Conservation (phyloP, 2,888 invertebrate genomes). For the Nebria brevicollis region DNA sequence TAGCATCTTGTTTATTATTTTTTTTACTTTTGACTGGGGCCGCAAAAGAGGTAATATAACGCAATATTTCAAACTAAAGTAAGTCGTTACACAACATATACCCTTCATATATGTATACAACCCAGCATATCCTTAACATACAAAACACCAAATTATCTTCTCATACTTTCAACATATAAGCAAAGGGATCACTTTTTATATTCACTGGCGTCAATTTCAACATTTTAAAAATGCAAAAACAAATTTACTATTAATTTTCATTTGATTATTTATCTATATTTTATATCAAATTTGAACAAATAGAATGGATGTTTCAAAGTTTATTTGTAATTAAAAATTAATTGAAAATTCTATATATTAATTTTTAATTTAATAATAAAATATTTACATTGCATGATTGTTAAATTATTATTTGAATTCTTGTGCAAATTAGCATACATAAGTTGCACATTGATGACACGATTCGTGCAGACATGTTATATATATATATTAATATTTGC, state of each 20-base stretch:
- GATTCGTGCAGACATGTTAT: no score
- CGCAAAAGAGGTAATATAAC: slow-evolving; percentile 20
- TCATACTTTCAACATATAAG: not conserved
- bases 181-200: not conserved
- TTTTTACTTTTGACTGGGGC: slow-evolving; percentile 22
- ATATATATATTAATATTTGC: no score
- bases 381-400: not conserved
- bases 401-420: not conserved
- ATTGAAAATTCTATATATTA: not conserved
- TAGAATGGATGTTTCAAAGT: not conserved
- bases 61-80: slow-evolving; percentile 33
- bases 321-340: not conserved
- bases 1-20: slow-evolving; percentile 3
- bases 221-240: not conserved
- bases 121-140: slow-evolving; percentile 31
- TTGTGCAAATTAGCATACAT: no score
- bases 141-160: slow-evolving; percentile 27
- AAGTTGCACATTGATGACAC: no score
- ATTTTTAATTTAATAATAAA: not conserved
- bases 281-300: not conserved
- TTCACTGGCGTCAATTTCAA: not conserved
- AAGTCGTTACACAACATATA: slow-evolving; percentile 29
- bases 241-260: not conserved
- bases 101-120: slow-evolving; percentile 27
- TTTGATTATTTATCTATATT: not conserved